phyloP scores from a whole-genome alignment of 2,888 invertebrate genomes.

The Aplocera efformata region DNA sequence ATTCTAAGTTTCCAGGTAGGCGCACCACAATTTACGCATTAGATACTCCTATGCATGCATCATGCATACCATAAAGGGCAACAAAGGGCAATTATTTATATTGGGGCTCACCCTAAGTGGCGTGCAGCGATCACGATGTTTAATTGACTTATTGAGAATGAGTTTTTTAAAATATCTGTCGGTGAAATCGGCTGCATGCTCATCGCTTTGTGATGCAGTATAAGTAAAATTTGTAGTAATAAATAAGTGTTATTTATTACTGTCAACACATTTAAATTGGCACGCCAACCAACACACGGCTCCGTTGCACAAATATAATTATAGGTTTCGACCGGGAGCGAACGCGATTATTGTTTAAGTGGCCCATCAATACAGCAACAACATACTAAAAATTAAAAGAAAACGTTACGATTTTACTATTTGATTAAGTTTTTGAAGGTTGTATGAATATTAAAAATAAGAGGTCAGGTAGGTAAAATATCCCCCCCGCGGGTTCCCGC shows the following conservation, averaged over 20 bases:
- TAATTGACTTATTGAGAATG: slow-evolving; percentile 80
- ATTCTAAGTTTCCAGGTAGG: slow-evolving; percentile 1
- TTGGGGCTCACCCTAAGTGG: slow-evolving; percentile 68
- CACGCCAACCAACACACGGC: too few relatives aligned
- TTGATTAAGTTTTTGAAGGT: too few relatives aligned
- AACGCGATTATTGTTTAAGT: too few relatives aligned
- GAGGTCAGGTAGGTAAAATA: too few relatives aligned
- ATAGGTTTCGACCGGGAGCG: too few relatives aligned
- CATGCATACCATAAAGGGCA: slow-evolving; percentile 48
- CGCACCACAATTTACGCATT: slow-evolving; percentile 15
- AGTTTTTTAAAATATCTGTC: slow-evolving; percentile 71
- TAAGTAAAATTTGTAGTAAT: slow-evolving; percentile 28
- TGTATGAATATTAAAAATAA: too few relatives aligned
- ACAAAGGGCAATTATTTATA: slow-evolving; percentile 74
- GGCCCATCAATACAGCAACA: too few relatives aligned
- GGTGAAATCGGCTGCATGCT: slow-evolving; percentile 58
- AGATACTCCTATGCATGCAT: slow-evolving; percentile 28
- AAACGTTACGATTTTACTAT: too few relatives aligned
- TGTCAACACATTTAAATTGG: too few relatives aligned
- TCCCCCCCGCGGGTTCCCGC: too few relatives aligned
- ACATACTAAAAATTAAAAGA: too few relatives aligned
- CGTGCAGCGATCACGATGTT: slow-evolving; percentile 67
- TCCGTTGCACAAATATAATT: too few relatives aligned
- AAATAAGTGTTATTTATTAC: background rate
- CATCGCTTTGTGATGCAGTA: slow-evolving; percentile 49